Percentiles rank a stretch among this genome's conserved stretches.
These are phyloP conservation scores for Gymnothorax reevesii DNA, from an alignment of 2,797 vertebrate genomes.

Conservation along the genomic window DNA sequence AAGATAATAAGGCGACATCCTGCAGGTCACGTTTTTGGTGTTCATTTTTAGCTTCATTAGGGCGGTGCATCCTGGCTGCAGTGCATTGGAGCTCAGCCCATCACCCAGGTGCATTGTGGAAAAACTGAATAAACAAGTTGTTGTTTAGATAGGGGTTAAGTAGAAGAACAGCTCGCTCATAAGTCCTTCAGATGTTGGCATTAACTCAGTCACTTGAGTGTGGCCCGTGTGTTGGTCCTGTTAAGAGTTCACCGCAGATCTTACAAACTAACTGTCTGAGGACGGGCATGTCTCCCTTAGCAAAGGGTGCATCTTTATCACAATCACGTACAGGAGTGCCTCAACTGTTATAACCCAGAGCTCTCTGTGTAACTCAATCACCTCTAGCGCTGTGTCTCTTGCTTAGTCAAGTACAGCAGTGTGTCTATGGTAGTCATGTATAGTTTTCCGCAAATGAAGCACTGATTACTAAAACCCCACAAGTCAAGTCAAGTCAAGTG, in stretches of 20 bases:
- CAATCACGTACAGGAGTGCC: no score
- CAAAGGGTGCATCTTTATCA: no score
- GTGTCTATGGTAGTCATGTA: no score
- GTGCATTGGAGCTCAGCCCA: neutral
- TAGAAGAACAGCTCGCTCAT: neutral
- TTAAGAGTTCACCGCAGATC: neutral
- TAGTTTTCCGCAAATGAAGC: no score
- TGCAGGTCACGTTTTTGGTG: neutral
- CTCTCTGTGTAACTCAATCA: no score
- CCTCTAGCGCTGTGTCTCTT: no score
- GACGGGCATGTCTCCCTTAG: no score
- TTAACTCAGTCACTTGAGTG: neutral
- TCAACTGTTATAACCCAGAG: no score
- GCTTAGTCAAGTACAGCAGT: no score
- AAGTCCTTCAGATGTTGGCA: neutral
- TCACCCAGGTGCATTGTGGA: slow-evolving; percentile 2
- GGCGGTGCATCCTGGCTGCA: neutral
- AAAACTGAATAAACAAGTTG: slow-evolving; percentile 10
- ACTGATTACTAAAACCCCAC: no score
- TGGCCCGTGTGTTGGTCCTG: neutral
- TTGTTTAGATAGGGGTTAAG: slow-evolving; percentile 2
- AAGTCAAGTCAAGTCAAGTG: no score
- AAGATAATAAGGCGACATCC: slow-evolving; percentile 3
- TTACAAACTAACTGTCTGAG: no score
- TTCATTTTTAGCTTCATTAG: slow-evolving; percentile 10